Evolutionary conservation across 1,140 invertebrate genomes (phyloP).

Genomic region (Saccostrea glomerata): DNA sequence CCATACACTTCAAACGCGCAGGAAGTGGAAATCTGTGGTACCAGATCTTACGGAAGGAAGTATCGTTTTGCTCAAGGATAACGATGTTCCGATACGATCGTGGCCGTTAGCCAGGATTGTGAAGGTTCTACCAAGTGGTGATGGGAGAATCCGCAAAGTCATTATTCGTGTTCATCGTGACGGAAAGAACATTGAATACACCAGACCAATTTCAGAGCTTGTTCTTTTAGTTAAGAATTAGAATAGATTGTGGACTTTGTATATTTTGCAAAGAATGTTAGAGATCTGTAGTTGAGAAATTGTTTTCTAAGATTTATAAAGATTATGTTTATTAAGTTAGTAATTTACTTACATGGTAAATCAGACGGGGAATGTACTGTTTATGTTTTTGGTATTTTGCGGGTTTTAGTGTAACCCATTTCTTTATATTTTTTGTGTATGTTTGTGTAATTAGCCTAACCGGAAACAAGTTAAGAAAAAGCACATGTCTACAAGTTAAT

Average conservation of each 20-base stretch:
- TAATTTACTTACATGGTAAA: constrained; percentile 18
- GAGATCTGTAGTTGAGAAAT: neutral
- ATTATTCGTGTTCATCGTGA: neutral
- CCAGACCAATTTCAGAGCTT: constrained; percentile 2
- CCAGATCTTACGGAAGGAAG: constrained; percentile 47
- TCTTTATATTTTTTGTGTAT: neutral
- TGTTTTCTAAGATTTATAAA: neutral
- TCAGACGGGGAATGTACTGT: constrained; percentile 31
- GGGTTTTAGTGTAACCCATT: too few relatives aligned
- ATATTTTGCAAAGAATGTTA: neutral
- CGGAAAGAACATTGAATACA: neutral
- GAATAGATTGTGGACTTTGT: neutral
- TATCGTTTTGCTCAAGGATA: constrained; percentile 52
- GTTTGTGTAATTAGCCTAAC: neutral
- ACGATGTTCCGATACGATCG: constrained; percentile 39
- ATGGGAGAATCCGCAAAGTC: neutral
- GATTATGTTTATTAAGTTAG: neutral
- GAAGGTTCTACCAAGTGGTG: constrained; percentile 8
- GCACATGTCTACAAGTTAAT: too few relatives aligned
- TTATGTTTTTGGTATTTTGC: neutral
- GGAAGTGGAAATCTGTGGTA: constrained; percentile 29
- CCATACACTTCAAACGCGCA: too few relatives aligned
- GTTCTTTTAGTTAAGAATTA: constrained; percentile 2
- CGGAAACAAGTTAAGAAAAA: neutral
- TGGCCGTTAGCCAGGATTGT: constrained; percentile 54